These are phyloP conservation scores for Tarsius wallacei DNA, from an alignment of 2,797 vertebrate genomes.

Conservation along the genomic window DNA sequence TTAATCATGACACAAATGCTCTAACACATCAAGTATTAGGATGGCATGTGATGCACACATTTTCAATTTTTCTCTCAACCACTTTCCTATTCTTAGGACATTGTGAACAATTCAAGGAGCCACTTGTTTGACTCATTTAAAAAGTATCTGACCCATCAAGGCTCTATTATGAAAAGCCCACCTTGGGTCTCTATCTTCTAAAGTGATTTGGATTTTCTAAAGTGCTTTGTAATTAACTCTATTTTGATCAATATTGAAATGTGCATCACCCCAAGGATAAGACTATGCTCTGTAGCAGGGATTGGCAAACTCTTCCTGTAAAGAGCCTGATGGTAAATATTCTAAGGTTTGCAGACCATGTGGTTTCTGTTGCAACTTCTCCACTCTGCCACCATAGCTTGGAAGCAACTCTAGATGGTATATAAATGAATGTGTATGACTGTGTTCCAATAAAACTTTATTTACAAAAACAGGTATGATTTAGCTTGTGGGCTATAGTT, in stretches of 20 bases:
- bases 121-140: slow-evolving; percentile 22
- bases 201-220: background rate
- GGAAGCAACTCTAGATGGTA: background rate
- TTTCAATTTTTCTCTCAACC: slow-evolving; percentile 32
- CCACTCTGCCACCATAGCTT: background rate
- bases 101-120: background rate
- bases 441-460: slow-evolving; percentile 32
- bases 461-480: slow-evolving; percentile 4
- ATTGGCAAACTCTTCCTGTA: background rate
- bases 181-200: background rate
- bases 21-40: background rate
- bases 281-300: background rate
- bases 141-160: slow-evolving; percentile 33
- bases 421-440: background rate
- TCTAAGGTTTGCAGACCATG: slow-evolving; percentile 33
- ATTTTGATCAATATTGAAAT: slow-evolving; percentile 10
- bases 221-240: background rate
- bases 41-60: background rate
- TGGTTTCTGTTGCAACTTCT: slow-evolving; percentile 32
- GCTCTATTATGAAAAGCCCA: background rate
- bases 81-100: slow-evolving; percentile 48
- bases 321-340: background rate
- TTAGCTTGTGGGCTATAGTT: background rate
- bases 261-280: background rate
- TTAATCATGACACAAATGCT: background rate